Base-by-base conservation (phyloP, 2,888 invertebrate species). In the Malachius bipustulatus region DNA sequence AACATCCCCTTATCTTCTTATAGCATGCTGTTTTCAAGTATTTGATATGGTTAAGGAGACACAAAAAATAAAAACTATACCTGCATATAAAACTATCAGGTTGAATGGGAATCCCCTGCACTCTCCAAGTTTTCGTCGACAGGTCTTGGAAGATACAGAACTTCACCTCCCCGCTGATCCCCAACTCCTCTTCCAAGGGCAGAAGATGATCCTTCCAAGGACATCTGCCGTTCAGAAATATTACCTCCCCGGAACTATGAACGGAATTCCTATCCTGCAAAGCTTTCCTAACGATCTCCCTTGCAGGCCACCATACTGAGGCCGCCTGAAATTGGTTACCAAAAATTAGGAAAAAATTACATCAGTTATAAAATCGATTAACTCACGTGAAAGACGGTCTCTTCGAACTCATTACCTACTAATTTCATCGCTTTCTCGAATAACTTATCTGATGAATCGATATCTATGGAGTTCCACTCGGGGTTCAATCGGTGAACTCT, bases 181-280 rank as follows among this genome's bases (percentile, higher is more conserved):
- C 66, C 49, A 77, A 56, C 52, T 83, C 82, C 37, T 73, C 69
- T 65, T 98, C 97, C 35, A 97, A 55, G 29, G 74, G 70, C 50
- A 77, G 77, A 31, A 96, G 66, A 60, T 96, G 94, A 36, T 85
- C 80, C 54, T 88, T 88, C 94, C 94, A 98, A 0, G 96, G 93
- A 50, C 81, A 79, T 3, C 75, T 65, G 35, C 73, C 73, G 0
- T 58, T 59, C 6, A 98, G 67, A 44, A 77, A 66, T 0, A 97
- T 60, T 31, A 98, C 88, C 62, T 85, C 73, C 0, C 94, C 94
- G 35, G 82, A 79, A 8, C 67, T 49, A 54, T 90, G 76, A 0
- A 84, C 66, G 50, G 76, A 52, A 36, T 69, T 71, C 15, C 93
- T 69, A 3, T 70, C 66, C 34, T 77, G 63, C 10, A 96, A 55